phyloP scores from a whole-genome alignment of 2,797 vertebrate species.

The Naso thynnoides region DNA sequence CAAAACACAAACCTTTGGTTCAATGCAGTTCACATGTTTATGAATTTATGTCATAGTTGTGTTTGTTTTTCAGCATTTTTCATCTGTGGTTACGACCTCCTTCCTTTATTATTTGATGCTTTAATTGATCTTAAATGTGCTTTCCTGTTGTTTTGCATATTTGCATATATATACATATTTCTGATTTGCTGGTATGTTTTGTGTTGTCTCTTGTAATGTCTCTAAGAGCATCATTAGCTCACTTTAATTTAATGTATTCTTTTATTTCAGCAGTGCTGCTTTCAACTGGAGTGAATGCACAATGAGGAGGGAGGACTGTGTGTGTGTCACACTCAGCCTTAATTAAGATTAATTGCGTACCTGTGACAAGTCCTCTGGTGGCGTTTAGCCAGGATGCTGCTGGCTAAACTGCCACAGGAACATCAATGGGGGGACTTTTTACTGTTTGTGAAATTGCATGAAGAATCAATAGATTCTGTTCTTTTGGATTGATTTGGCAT shows the following conservation, averaged over 20 bases:
- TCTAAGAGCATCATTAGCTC: constrained; percentile 4
- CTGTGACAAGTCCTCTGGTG: constrained; percentile 73
- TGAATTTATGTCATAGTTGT: too few species aligned
- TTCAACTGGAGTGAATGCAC: constrained; percentile 29
- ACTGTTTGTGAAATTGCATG: too few species aligned
- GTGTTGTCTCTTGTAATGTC: neutral
- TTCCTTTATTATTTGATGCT: neutral
- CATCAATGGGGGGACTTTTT: neutral
- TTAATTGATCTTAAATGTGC: too few species aligned
- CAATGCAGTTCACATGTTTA: too few species aligned
- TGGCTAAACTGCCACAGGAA: constrained; percentile 83
- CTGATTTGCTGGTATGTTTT: neutral
- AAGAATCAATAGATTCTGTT: too few species aligned
- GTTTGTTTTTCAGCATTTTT: too few species aligned
- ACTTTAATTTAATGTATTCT: constrained; percentile 14
- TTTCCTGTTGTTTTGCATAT: too few species aligned
- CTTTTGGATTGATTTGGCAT: too few species aligned
- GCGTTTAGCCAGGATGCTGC: constrained; percentile 78
- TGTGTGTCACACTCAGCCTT: constrained; percentile 88
- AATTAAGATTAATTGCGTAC: constrained; percentile 93
- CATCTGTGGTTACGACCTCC: too few species aligned
- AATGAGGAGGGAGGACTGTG: constrained; percentile 2
- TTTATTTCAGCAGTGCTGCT: constrained; percentile 7
- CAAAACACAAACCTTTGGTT: too few species aligned
- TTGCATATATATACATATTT: neutral